These are phyloP conservation scores for Falco cherrug DNA, from an alignment of 2,797 vertebrate genomes.

Conservation along the genomic window DNA sequence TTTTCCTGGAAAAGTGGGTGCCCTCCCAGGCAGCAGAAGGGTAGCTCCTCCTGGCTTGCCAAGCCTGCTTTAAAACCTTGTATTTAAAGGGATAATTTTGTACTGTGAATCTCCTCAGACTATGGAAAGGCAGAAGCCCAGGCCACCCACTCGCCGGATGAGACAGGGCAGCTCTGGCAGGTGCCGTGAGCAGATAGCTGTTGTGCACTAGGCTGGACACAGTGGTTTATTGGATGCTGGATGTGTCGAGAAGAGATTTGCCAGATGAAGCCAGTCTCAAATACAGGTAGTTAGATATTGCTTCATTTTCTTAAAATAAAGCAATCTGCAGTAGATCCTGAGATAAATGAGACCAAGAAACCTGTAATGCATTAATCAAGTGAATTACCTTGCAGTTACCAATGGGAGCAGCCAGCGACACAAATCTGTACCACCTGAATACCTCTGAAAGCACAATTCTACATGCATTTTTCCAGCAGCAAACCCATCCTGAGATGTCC, in stretches of 20 bases:
- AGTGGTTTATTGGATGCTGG: not conserved
- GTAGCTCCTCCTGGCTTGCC: not conserved
- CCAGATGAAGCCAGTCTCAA: not conserved
- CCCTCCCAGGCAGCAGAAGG: not conserved
- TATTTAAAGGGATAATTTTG: conserved; percentile 33
- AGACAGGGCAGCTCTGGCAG: not conserved
- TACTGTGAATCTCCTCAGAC: not conserved
- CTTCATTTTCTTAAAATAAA: not conserved
- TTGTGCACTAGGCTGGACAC: not conserved
- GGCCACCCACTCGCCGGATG: not conserved
- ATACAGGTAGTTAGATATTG: not conserved
- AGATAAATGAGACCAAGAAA: not conserved
- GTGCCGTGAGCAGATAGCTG: not conserved
- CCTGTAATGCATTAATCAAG: not conserved
- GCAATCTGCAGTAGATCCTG: not conserved
- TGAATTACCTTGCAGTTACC: not conserved
- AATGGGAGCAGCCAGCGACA: not conserved
- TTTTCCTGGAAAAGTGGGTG: conserved; percentile 1
- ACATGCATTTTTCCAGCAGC: not conserved
- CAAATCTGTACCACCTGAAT: not conserved
- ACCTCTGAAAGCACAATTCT: not conserved
- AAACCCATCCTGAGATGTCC: not conserved
- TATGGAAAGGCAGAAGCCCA: not conserved
- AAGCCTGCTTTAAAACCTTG: not conserved
- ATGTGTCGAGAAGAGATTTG: not conserved